Conservation (phyloP, 92 coral and sea anemone genomes). For the Phenganax marumi region DNA sequence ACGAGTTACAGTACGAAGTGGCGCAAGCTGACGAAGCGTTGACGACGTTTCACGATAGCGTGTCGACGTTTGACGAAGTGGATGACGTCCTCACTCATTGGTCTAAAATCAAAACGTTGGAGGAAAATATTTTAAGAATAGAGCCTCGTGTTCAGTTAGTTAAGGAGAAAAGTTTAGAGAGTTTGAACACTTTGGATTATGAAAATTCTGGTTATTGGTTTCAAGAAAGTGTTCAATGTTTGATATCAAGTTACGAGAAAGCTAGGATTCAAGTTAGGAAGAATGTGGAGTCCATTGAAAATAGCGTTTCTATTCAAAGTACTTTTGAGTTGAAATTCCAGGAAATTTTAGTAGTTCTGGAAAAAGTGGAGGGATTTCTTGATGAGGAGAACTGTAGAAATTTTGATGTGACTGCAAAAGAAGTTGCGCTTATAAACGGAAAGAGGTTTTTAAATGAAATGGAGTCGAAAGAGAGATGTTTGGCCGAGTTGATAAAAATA, state of each 20-base stretch:
- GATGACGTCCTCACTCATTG: background rate
- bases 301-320: slow-evolving; percentile 46
- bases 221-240: slow-evolving; percentile 34
- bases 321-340: slow-evolving; percentile 51
- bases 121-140: slow-evolving; percentile 9
- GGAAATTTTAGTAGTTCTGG: slow-evolving; percentile 22
- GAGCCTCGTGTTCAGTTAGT: slow-evolving; percentile 25
- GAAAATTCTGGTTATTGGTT: slow-evolving; percentile 39
- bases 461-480: slow-evolving; percentile 9
- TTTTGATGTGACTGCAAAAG: slow-evolving; percentile 51
- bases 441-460: slow-evolving; percentile 22
- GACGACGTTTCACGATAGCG: slow-evolving; percentile 34
- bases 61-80: slow-evolving; percentile 36
- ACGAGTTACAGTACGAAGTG: slow-evolving; percentile 41
- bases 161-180: slow-evolving; percentile 24
- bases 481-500: background rate
- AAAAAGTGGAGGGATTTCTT: slow-evolving; percentile 25
- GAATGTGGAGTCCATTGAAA: slow-evolving; percentile 54
- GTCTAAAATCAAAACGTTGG: slow-evolving; percentile 17
- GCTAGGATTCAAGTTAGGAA: slow-evolving; percentile 58
- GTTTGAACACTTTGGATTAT: slow-evolving; percentile 6
- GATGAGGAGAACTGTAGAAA: slow-evolving; percentile 47
- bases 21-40: slow-evolving; percentile 40
- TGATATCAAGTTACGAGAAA: slow-evolving; percentile 41
- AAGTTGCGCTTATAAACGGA: slow-evolving; percentile 36